Evolutionary conservation across 2,888 invertebrate species (phyloP).

Genomic region (Caenorhabditis japonica): DNA sequence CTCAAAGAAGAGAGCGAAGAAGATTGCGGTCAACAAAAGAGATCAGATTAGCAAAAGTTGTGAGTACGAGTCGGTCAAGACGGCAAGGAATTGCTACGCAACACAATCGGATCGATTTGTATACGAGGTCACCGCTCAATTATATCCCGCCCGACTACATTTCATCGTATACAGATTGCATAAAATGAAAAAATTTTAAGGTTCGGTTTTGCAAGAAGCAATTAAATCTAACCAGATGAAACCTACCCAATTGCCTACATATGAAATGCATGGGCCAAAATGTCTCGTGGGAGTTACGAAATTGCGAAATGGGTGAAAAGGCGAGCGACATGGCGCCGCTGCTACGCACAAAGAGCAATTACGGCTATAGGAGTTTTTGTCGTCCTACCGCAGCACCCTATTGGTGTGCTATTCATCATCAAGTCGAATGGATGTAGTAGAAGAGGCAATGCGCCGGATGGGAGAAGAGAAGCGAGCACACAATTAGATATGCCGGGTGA

Average conservation of each 20-base stretch:
- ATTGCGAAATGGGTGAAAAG: conserved; percentile 16
- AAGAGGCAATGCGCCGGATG: neutral
- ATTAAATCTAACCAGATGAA: conserved; percentile 31
- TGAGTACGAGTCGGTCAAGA: conserved; percentile 4
- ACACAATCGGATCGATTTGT: conserved; percentile 14
- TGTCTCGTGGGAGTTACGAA: conserved; percentile 30
- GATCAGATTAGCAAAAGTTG: conserved; percentile 5
- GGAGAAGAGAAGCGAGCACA: conserved; percentile 3
- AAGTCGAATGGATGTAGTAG: conserved; percentile 19
- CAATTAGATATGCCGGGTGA: conserved; percentile 37
- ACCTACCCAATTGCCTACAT: conserved; percentile 31
- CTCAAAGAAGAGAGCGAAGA: neutral
- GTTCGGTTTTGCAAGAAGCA: conserved; percentile 2
- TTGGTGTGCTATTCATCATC: conserved; percentile 28
- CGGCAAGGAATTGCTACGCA: neutral
- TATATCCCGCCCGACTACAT: neutral
- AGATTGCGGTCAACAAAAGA: neutral
- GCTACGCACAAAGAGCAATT: conserved; percentile 40
- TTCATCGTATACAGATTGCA: neutral
- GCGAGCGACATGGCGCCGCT: neutral
- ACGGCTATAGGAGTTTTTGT: conserved; percentile 5
- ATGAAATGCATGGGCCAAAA: conserved; percentile 13
- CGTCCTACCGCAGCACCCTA: conserved; percentile 12
- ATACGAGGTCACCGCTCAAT: conserved; percentile 18
- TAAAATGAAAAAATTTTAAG: conserved; percentile 5